These are phyloP conservation scores for Montifringilla adamsi DNA, from an alignment of 2,113 vertebrate species.

Conservation along the genomic window DNA sequence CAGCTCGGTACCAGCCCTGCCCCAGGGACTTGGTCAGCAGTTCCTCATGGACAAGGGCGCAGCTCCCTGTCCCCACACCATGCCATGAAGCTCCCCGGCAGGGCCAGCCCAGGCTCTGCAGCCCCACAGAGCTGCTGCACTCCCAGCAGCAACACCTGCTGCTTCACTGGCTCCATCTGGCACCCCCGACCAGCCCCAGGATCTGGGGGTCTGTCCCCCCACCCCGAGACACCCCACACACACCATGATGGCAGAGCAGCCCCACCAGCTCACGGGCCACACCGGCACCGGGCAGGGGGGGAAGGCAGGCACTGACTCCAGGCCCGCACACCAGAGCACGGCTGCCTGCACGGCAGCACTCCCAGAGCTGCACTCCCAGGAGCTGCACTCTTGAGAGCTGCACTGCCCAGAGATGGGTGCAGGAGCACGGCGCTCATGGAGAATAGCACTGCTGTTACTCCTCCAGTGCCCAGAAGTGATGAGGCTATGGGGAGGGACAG, in stretches of 20 bases:
- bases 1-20: not conserved
- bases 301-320: accelerated
- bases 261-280: accelerated
- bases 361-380: no score
- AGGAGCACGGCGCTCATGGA: accelerated
- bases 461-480: not conserved
- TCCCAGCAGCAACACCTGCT: not conserved
- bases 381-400: not conserved
- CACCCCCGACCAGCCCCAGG: no score
- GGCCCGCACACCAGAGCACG: not conserved
- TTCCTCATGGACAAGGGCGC: accelerated
- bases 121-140: accelerated
- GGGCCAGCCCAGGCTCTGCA: not conserved
- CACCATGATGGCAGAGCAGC: accelerated
- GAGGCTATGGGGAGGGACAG: not conserved
- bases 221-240: accelerated
- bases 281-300: accelerated
- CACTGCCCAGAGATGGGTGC: not conserved
- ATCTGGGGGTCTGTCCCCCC: not conserved
- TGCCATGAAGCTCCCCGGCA: accelerated
- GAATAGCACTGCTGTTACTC: accelerated
- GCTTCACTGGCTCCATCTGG: not conserved
- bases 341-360: accelerated
- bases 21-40: accelerated
- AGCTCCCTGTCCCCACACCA: not conserved